phyloP scores from a whole-genome alignment of 2,113 vertebrate species.

The Coptodon rendalli region DNA sequence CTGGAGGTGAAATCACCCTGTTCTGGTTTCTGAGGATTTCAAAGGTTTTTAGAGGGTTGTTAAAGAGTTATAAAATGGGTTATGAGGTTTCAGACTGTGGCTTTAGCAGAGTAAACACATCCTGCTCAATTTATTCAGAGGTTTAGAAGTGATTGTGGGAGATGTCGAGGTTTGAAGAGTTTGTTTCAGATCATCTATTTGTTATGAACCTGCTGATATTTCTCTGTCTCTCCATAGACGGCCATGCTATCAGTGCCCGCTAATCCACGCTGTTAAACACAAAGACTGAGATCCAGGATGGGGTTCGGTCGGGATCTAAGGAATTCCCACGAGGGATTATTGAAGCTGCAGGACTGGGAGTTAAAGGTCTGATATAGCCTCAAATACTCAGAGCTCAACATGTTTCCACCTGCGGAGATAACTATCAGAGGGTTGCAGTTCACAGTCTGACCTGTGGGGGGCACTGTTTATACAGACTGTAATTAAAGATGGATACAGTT shows the following conservation, averaged over 20 bases:
- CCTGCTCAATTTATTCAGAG: background rate
- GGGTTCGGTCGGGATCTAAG: slow-evolving; percentile 94
- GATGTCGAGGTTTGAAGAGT: background rate
- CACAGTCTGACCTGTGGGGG: background rate
- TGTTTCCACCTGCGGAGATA: background rate
- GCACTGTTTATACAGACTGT: background rate
- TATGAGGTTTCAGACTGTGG: background rate
- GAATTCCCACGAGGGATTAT: slow-evolving; percentile 91
- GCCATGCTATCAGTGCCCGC: slow-evolving; percentile 26
- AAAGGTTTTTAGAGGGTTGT: background rate
- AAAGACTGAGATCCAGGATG: slow-evolving; percentile 66
- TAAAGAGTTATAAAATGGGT: background rate
- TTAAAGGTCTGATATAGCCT: slow-evolving; percentile 68
- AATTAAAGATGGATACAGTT: background rate
- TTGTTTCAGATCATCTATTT: background rate
- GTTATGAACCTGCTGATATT: background rate
- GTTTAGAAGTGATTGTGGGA: background rate
- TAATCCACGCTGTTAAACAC: background rate
- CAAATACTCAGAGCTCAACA: background rate
- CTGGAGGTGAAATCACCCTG: background rate
- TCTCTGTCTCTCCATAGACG: slow-evolving; percentile 11
- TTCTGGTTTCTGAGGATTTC: background rate
- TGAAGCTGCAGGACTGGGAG: slow-evolving; percentile 98
- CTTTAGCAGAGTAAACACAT: background rate
- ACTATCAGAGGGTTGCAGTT: background rate